Conservation (phyloP, 1,140 invertebrate species). For the Cryptotermes secundus region DNA sequence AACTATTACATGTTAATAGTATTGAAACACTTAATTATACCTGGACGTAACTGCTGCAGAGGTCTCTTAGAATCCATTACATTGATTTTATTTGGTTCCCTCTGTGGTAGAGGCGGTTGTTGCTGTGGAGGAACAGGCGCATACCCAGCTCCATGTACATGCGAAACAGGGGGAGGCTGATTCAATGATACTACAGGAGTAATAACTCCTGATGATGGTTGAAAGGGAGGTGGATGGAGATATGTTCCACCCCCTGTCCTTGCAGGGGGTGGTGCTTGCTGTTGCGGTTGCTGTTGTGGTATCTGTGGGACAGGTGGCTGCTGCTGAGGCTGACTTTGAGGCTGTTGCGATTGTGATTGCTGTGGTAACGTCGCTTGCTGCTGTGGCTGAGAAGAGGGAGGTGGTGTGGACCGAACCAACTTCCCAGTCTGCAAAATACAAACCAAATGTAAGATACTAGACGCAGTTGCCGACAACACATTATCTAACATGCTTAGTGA, state of each 20-base stretch:
- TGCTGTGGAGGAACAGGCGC: background rate
- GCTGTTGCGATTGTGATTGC: constrained; percentile 25
- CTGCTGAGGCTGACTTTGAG: constrained; percentile 34
- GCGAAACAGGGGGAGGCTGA: background rate
- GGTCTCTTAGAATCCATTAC: background rate
- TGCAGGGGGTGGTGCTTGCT: constrained; percentile 9
- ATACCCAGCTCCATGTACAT: background rate
- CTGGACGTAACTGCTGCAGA: background rate
- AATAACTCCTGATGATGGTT: background rate
- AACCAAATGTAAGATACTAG: background rate
- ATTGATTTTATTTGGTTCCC: constrained; percentile 21
- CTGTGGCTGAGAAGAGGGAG: constrained; percentile 43
- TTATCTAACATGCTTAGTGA: no score
- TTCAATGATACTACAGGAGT: background rate
- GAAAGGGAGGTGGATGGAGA: background rate
- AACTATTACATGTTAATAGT: no score
- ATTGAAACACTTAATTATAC: background rate
- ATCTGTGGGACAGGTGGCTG: constrained; percentile 29
- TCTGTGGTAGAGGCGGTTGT: constrained; percentile 20
- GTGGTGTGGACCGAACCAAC: constrained; percentile 56
- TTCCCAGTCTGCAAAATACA: constrained; percentile 47
- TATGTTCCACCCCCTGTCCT: background rate
- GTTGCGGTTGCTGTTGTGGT: constrained; percentile 4
- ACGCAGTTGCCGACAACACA: no score
- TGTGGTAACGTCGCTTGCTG: constrained; percentile 23